Percentiles rank a stretch among this genome's conserved stretches.
These are phyloP conservation scores for Desoria tigrina DNA, from an alignment of 2,888 invertebrate species.

Conservation along the genomic window DNA sequence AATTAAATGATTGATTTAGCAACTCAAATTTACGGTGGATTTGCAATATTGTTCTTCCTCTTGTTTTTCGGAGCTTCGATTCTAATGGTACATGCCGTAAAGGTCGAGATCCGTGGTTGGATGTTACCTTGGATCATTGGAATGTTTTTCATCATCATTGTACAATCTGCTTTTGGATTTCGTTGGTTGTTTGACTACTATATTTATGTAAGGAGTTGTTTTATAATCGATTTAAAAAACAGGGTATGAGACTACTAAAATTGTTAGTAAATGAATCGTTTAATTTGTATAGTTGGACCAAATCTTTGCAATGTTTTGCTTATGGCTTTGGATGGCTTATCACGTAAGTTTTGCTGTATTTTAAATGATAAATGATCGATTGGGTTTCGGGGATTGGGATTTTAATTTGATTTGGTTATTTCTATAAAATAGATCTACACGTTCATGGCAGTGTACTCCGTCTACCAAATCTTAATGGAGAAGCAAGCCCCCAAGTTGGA, in stretches of 20 bases:
- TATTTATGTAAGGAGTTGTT: conserved; percentile 71
- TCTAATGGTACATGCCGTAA: conserved; percentile 67
- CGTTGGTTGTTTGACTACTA: conserved; percentile 88
- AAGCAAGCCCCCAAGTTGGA: conserved; percentile 81
- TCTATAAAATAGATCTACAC: conserved; percentile 73
- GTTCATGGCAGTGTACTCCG: conserved; percentile 81
- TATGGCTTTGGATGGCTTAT: conserved; percentile 81
- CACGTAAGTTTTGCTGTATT: conserved; percentile 66
- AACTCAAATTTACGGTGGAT: conserved; percentile 70
- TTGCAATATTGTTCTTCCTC: conserved; percentile 62
- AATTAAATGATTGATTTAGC: conserved; percentile 60
- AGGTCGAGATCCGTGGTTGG: conserved; percentile 73
- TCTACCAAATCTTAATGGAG: conserved; percentile 76
- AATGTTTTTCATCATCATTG: conserved; percentile 70
- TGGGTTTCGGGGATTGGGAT: no score
- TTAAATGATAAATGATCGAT: conserved; percentile 25
- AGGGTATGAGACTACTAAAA: conserved; percentile 9
- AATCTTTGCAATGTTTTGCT: conserved; percentile 72
- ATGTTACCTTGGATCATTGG: conserved; percentile 77
- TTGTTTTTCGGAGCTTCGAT: conserved; percentile 62
- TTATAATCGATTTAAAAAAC: neutral
- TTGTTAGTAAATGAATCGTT: conserved; percentile 13
- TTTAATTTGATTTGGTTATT: conserved; percentile 29
- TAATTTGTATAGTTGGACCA: conserved; percentile 72
- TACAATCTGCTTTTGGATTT: conserved; percentile 76